A percentile compares a stretch with the other conserved stretches of the same genome.
phyloP scores from a whole-genome alignment of 1,140 invertebrate species.

The Drosophila truncata region DNA sequence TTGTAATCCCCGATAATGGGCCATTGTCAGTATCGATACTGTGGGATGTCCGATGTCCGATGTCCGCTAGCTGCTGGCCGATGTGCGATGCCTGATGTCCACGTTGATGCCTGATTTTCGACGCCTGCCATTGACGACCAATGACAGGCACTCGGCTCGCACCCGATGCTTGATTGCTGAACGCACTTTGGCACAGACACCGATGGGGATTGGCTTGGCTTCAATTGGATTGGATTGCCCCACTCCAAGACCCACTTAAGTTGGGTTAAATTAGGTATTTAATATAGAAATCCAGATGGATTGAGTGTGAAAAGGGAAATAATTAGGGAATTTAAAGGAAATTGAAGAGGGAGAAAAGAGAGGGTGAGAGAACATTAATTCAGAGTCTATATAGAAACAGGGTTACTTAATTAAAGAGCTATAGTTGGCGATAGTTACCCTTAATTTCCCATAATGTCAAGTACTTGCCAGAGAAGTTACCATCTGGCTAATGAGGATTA shows the following conservation, averaged over 20 bases:
- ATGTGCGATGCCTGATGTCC: slow-evolving; percentile 19
- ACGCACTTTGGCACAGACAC: slow-evolving; percentile 46
- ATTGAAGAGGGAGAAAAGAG: background rate
- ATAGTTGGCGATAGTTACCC: background rate
- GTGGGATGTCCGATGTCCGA: slow-evolving; percentile 42
- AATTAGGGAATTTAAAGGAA: slow-evolving; percentile 1
- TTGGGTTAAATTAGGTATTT: slow-evolving; percentile 37
- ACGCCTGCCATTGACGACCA: slow-evolving; percentile 37
- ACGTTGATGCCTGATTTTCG: slow-evolving; percentile 19
- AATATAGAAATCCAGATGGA: background rate
- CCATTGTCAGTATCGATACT: slow-evolving; percentile 66
- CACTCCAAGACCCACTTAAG: slow-evolving; percentile 52
- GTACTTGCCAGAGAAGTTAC: background rate
- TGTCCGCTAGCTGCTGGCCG: slow-evolving; percentile 7
- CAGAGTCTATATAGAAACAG: background rate
- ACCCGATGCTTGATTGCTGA: slow-evolving; percentile 37
- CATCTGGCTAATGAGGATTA: slow-evolving; percentile 31
- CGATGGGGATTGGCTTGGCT: slow-evolving; percentile 34
- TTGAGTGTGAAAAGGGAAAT: slow-evolving; percentile 7
- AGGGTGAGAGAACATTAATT: background rate
- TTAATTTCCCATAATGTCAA: background rate
- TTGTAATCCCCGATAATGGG: slow-evolving; percentile 75
- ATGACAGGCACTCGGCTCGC: slow-evolving; percentile 21
- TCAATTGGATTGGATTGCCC: slow-evolving; percentile 56
- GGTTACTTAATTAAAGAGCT: background rate